Conservation (phyloP, 2,797 vertebrate species). For the Phrynocephalus forsythii region DNA sequence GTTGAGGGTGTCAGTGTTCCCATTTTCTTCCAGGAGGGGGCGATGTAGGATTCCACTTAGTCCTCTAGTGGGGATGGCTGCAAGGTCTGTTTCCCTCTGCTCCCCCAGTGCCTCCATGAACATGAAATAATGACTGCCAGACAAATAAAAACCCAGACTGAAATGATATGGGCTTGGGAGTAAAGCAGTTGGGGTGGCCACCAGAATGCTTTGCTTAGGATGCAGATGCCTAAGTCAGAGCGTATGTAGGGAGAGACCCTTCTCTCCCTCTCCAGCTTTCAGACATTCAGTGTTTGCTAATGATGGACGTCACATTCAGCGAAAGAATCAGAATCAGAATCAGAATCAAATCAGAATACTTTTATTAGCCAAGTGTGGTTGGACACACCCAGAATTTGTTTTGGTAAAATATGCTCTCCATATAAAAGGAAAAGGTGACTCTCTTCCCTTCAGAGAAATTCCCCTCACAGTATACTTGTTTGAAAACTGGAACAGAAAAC, state of each 20-base stretch:
- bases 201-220: neutral
- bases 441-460: too few species aligned
- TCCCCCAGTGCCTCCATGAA: neutral
- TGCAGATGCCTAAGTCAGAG: neutral
- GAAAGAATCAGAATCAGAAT: neutral
- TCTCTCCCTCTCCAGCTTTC: slow-evolving; percentile 5
- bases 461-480: neutral
- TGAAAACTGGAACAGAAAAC: slow-evolving; percentile 5
- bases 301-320: neutral
- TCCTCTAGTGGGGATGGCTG: neutral
- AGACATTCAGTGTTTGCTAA: neutral
- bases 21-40: slow-evolving; percentile 21
- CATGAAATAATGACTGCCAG: neutral
- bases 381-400: too few species aligned
- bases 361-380: too few species aligned
- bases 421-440: too few species aligned
- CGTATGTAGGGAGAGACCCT: neutral
- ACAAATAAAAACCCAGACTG: neutral
- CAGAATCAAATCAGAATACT: too few species aligned
- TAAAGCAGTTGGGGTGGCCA: too few species aligned
- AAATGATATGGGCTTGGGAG: neutral
- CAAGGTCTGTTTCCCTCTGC: neutral
- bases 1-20: neutral
- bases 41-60: neutral
- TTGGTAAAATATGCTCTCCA: too few species aligned